Percentiles rank a stretch among this genome's conserved stretches.
Evolutionary conservation across 2,113 vertebrate genomes (phyloP).

Genomic region (Cyanoramphus novaezelandiae): DNA sequence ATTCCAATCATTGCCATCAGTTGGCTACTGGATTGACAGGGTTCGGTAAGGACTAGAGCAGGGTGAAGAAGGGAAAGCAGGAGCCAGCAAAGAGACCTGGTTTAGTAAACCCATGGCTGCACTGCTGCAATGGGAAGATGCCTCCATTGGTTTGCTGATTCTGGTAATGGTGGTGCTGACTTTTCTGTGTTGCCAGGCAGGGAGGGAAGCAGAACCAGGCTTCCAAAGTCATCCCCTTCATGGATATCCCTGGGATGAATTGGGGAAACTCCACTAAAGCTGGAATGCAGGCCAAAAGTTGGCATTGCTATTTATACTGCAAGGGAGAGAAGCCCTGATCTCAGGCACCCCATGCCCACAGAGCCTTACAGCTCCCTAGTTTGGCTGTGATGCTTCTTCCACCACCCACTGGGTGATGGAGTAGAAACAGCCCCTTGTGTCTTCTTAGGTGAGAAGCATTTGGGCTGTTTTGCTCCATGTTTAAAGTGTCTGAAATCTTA

Average conservation of each 20-base stretch:
- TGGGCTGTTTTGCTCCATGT: neutral
- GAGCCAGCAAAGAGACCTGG: neutral
- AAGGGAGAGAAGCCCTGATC: neutral
- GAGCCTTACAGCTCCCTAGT: neutral
- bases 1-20: too few relatives aligned
- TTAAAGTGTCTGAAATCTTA: neutral
- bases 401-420: neutral
- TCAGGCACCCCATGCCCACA: fast-evolving
- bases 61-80: neutral
- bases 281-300: fast-evolving
- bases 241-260: neutral
- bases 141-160: neutral
- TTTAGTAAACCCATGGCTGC: neutral
- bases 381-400: neutral
- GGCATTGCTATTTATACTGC: neutral
- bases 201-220: neutral
- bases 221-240: neutral
- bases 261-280: neutral
- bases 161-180: neutral
- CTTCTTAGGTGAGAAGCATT: neutral
- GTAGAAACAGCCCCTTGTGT: neutral
- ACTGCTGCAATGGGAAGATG: neutral
- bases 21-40: fast-evolving
- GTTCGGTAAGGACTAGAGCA: neutral
- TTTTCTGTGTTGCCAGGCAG: neutral